These are phyloP conservation scores for Spatulosminthurus flaviceps DNA, from an alignment of 2,888 invertebrate species.

Conservation along the genomic window DNA sequence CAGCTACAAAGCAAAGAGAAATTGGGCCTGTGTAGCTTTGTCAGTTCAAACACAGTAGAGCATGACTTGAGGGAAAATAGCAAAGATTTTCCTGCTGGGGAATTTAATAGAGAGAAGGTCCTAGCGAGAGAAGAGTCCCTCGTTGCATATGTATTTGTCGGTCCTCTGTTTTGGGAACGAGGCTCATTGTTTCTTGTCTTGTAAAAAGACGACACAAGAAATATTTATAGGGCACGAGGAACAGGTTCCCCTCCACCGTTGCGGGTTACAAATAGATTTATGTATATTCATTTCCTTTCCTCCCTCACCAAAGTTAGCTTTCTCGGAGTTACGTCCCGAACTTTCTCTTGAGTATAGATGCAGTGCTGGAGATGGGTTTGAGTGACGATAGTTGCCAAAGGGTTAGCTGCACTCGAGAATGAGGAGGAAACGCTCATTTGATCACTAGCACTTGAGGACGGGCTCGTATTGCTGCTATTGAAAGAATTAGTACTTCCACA, in stretches of 20 bases:
- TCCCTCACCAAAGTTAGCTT: slow-evolving; percentile 61
- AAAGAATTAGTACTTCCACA: slow-evolving; percentile 57
- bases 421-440: slow-evolving; percentile 74
- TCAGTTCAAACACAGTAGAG: too few species aligned
- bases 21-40: too few species aligned
- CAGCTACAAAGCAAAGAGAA: too few species aligned
- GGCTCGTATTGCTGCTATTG: slow-evolving; percentile 43
- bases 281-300: neutral
- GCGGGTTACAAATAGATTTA: neutral
- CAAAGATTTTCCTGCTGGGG: neutral
- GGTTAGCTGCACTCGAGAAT: slow-evolving; percentile 57
- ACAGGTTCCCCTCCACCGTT: neutral
- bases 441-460: slow-evolving; percentile 62
- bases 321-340: slow-evolving; percentile 61
- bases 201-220: too few species aligned
- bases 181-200: too few species aligned
- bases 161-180: too few species aligned
- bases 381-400: slow-evolving; percentile 61
- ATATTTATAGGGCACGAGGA: neutral
- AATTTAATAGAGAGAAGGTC: too few species aligned
- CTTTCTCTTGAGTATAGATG: slow-evolving; percentile 83
- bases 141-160: too few species aligned
- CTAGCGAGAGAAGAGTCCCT: too few species aligned
- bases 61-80: neutral
- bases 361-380: slow-evolving; percentile 86